Base-by-base conservation (phyloP, 2,888 invertebrate genomes). In the Glyphotaelius pellucidus region DNA sequence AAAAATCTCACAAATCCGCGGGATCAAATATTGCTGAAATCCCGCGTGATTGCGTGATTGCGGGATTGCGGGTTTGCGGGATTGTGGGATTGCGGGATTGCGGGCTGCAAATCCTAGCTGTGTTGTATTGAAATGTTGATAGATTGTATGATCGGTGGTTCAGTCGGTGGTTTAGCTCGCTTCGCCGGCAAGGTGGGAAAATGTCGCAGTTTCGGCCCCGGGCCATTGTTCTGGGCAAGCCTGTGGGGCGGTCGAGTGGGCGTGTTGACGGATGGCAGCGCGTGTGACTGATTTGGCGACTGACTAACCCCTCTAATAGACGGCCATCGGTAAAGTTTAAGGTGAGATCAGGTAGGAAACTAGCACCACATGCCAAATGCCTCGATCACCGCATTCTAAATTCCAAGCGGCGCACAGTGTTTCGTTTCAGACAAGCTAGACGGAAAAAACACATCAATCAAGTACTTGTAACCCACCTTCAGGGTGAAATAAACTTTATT, bases 291-390 rank as follows among this genome's bases (percentile, higher is more conserved):
- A 86, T 91, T 90, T 80, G 90, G 80, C 91, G 32, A 83, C 92
- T 91, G 92, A 91, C 90, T 91, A 90, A 91, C 90, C 84, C 52
- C 42, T 91, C 35, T 90, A 89, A 90, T 93, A 90, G 93, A 92
- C 89, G 92, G 92, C 92, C 93, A 86, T 91, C 92, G 67, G 80
- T 80, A 92, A 92, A 91, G 92, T 92, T 91, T 93, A 92, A 92
- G 93, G 93, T 93, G 92, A 93, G 92, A 91, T 90, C 93, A 93
- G 93, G 93, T 93, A 86, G 89, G 90, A 90, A 83, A 86, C 86
- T 83, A 67, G n/a, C 67, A 42, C 11, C 11, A 86, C 52, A 25
- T 91, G 91, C 91, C 91, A 91, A 91, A 91, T 91, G 81, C 83
- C 25, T 80, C 47, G 84, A 80, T 87, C 87, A 31, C 87, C 80